Evolutionary conservation across 2,797 vertebrate species (phyloP), one percentile per base, ranked within the genome.

Genomic region (Sebastes iracundus): DNA sequence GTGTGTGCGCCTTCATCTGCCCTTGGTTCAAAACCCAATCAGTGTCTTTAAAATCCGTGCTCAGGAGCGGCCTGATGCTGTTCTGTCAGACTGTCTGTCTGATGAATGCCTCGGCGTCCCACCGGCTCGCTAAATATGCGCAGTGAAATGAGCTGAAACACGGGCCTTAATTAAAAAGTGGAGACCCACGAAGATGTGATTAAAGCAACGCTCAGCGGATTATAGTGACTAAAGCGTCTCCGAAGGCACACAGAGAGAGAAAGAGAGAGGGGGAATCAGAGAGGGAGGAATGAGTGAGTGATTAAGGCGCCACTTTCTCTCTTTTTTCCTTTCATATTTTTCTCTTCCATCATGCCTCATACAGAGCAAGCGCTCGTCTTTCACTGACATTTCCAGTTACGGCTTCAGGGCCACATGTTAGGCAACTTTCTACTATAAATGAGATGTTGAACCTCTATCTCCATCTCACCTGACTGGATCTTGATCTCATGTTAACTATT

Each of bases 61-160:
- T 87, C 87, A 80, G 76, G 68, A 88, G 80, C 79, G 25, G 89
- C 80, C 80, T 83, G 87, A 91, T 77, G 87, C 90, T 85, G 75
- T 81, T 93, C 91, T 88, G 91, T 92, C 93, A 94, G 92, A 92
- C 91, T 83, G 89, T 91, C 87, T 84, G 86, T 92, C 91, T 95
- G 92, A 94, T 94, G 92, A 94, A 93, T 92, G 88, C 88, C 76
- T 87, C 13, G 89, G 71, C 82, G 79, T 93, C 93, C 94, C 93
- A 93, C 93, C 85, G 94, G 87, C 85, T 95, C 84, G 87, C 94
- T 95, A 95, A 96, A 96, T 95, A 96, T 95, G 93, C 90, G 88
- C 90, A 95, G 94, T 93, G 94, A 95, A 96, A 94, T 94, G 92
- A 95, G 94, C 92, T 94, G 93, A 96, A 95, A 95, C 92, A 92